These are phyloP conservation scores for Epizoanthus ramosus DNA, from an alignment of 92 coral and sea anemone species.

Conservation along the genomic window DNA sequence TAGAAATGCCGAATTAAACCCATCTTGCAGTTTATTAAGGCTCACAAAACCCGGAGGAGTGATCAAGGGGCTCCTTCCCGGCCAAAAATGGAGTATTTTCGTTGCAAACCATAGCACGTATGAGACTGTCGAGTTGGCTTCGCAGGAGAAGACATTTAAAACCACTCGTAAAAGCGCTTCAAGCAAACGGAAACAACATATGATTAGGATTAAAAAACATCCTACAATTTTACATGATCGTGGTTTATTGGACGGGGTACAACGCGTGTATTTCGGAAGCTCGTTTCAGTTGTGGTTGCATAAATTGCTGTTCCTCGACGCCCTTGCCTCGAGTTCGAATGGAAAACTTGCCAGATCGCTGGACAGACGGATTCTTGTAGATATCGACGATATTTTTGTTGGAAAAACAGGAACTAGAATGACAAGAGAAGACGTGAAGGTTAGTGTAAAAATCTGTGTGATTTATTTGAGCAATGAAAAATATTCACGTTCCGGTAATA, in stretches of 20 bases:
- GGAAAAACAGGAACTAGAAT: slow-evolving; percentile 87
- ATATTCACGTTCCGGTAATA: background rate
- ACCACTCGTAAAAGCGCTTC: background rate
- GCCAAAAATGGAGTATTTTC: slow-evolving; percentile 67
- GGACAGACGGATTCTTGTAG: slow-evolving; percentile 85
- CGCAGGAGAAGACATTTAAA: slow-evolving; percentile 40
- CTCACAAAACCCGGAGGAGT: slow-evolving; percentile 87
- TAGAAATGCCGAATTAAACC: slow-evolving; percentile 72
- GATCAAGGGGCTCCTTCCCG: slow-evolving; percentile 62
- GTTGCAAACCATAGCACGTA: slow-evolving; percentile 80
- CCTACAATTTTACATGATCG: slow-evolving; percentile 77
- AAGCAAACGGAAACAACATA: background rate
- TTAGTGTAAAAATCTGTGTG: slow-evolving; percentile 18
- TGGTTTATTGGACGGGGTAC: slow-evolving; percentile 82
- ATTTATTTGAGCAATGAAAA: background rate
- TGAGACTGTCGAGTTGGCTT: slow-evolving; percentile 71
- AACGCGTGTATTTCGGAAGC: slow-evolving; percentile 89
- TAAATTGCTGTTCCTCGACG: slow-evolving; percentile 82
- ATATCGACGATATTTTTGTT: slow-evolving; percentile 96
- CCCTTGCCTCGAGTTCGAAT: slow-evolving; percentile 68
- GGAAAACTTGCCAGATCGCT: slow-evolving; percentile 68
- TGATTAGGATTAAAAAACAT: background rate
- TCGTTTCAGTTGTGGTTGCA: slow-evolving; percentile 91
- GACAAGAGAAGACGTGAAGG: slow-evolving; percentile 91
- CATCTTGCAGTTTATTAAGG: slow-evolving; percentile 69